Conservation (phyloP, 2,113 vertebrate species). For the Oriolus oriolus region DNA sequence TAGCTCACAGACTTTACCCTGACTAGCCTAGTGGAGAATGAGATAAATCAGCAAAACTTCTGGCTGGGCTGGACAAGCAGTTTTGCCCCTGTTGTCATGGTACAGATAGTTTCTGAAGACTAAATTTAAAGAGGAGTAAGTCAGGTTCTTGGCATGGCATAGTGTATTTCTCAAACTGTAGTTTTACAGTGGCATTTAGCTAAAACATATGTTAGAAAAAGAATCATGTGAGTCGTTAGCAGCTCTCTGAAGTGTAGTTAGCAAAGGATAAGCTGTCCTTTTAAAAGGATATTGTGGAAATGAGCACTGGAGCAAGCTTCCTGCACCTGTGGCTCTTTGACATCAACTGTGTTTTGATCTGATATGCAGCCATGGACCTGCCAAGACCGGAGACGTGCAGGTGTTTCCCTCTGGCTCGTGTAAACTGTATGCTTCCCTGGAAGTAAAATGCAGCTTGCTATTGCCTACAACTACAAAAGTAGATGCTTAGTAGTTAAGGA, state of each 20-base stretch:
- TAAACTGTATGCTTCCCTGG: background rate
- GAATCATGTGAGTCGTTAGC: background rate
- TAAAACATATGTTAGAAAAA: background rate
- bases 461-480: background rate
- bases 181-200: conserved; percentile 30
- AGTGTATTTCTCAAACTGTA: background rate
- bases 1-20: background rate
- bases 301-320: conserved; percentile 25
- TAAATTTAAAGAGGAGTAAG: conserved; percentile 8
- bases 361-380: background rate
- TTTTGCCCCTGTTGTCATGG: background rate
- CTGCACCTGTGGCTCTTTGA: conserved; percentile 62
- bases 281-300: conserved; percentile 47
- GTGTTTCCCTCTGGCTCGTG: conserved; percentile 66
- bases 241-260: conserved; percentile 26
- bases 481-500: background rate
- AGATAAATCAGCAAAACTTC: background rate
- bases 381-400: conserved; percentile 26
- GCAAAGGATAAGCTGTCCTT: conserved; percentile 25
- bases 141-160: background rate
- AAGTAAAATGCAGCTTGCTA: conserved; percentile 13
- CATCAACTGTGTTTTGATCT: conserved; percentile 43
- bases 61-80: background rate
- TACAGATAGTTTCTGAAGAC: background rate
- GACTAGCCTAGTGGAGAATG: background rate